A percentile compares a stretch with the other conserved stretches of the same genome.
Conservation (phyloP, 2,888 invertebrate genomes). For the Zeuzera pyrina region DNA sequence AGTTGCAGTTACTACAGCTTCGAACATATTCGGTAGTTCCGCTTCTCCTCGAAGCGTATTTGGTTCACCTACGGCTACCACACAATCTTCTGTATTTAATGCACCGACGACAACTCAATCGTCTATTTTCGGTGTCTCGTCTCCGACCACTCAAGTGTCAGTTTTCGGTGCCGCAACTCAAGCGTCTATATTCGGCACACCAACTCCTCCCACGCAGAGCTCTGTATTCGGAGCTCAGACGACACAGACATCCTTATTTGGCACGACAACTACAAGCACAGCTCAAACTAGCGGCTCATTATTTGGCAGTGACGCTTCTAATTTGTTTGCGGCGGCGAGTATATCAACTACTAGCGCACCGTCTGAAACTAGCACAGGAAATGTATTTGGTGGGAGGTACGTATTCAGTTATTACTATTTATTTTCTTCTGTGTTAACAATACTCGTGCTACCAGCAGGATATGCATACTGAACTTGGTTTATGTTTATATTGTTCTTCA, state of each 20-base stretch:
- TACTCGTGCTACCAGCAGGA: too few species aligned
- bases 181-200: constrained; percentile 10
- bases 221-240: constrained; percentile 7
- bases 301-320: constrained; percentile 41
- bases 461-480: background rate
- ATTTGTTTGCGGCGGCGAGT: constrained; percentile 54
- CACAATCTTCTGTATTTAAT: constrained; percentile 22
- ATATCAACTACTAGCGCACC: constrained; percentile 56
- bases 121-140: constrained; percentile 25
- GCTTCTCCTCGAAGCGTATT: constrained; percentile 32
- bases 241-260: constrained; percentile 17
- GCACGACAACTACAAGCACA: constrained; percentile 29
- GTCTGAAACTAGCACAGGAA: constrained; percentile 37
- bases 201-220: constrained; percentile 3
- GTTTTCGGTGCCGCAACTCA: constrained; percentile 13
- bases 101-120: constrained; percentile 21
- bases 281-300: constrained; percentile 33
- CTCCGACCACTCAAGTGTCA: constrained; percentile 6
- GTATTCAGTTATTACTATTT: constrained; percentile 1
- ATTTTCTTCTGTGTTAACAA: background rate
- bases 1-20: constrained; percentile 16
- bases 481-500: constrained; percentile 13
- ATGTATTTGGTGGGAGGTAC: constrained; percentile 54
- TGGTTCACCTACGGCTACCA: constrained; percentile 20
- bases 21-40: too few species aligned